Conservation (phyloP, 2,888 invertebrate genomes). For the Leptinotarsa rubiginosa region DNA sequence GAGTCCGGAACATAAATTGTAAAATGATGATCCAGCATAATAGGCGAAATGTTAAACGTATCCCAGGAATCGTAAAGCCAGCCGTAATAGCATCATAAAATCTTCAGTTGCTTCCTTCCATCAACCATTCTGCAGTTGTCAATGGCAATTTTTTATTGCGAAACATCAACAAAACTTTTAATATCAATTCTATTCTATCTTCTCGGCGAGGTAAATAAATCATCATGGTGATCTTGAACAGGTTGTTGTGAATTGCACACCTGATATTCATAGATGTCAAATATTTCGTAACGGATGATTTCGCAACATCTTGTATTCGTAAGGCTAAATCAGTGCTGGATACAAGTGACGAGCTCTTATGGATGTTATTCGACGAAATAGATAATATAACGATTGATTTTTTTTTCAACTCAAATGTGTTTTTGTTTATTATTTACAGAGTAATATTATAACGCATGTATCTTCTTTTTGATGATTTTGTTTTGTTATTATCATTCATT, state of each 20-base stretch:
- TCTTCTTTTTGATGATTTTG: too few relatives aligned
- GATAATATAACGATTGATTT: too few relatives aligned
- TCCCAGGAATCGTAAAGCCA: not conserved
- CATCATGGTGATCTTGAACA: not conserved
- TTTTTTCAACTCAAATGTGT: too few relatives aligned
- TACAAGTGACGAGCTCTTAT: too few relatives aligned
- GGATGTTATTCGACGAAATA: too few relatives aligned
- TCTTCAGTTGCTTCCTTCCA: constrained; percentile 1
- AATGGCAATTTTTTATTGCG: not conserved
- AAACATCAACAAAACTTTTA: not conserved
- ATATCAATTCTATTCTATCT: not conserved
- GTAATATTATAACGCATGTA: too few relatives aligned
- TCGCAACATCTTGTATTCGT: too few relatives aligned
- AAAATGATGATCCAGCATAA: constrained; percentile 1
- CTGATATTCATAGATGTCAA: not conserved
- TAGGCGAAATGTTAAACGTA: not conserved
- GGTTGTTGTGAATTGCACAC: not conserved
- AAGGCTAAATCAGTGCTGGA: too few relatives aligned
- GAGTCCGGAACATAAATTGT: not conserved
- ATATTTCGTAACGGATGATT: not conserved
- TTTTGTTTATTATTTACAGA: too few relatives aligned
- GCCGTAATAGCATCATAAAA: not conserved
- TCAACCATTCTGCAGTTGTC: not conserved
- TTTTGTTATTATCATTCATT: too few relatives aligned
- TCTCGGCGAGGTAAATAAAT: not conserved